Evolutionary conservation across 2,113 vertebrate species (phyloP).

Genomic region (Gymnogyps californianus): DNA sequence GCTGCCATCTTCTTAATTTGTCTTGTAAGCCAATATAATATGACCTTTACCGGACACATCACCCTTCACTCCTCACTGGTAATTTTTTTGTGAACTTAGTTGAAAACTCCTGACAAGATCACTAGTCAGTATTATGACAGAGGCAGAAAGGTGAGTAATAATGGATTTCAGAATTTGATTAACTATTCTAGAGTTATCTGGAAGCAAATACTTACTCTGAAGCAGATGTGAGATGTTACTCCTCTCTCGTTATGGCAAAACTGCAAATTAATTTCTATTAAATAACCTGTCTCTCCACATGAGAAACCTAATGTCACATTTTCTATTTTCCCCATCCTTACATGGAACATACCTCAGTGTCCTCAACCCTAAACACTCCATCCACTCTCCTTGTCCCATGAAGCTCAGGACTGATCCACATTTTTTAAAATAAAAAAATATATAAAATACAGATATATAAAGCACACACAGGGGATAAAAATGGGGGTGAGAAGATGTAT

Average conservation of each 20-base stretch:
- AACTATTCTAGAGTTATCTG: neutral
- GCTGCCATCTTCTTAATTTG: neutral
- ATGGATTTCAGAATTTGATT: neutral
- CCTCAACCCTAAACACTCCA: neutral
- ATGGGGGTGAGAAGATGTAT: neutral
- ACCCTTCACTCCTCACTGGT: neutral
- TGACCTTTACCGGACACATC: neutral
- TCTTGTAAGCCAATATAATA: neutral
- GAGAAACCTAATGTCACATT: neutral
- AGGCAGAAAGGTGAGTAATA: neutral
- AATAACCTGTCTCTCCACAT: neutral
- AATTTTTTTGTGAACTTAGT: neutral
- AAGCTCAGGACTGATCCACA: neutral
- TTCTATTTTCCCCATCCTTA: neutral
- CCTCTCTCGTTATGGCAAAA: neutral
- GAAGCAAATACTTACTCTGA: neutral
- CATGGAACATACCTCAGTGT: neutral
- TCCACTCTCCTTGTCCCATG: neutral
- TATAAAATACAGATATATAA: neutral
- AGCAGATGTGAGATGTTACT: neutral
- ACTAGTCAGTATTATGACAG: neutral
- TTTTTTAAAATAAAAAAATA: neutral
- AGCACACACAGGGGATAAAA: neutral
- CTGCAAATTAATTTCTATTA: neutral
- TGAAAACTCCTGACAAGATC: neutral